Percentiles rank a stretch among this genome's conserved stretches.
phyloP scores from a whole-genome alignment of 2,888 invertebrate genomes.

The Rugalucina vietnamica region DNA sequence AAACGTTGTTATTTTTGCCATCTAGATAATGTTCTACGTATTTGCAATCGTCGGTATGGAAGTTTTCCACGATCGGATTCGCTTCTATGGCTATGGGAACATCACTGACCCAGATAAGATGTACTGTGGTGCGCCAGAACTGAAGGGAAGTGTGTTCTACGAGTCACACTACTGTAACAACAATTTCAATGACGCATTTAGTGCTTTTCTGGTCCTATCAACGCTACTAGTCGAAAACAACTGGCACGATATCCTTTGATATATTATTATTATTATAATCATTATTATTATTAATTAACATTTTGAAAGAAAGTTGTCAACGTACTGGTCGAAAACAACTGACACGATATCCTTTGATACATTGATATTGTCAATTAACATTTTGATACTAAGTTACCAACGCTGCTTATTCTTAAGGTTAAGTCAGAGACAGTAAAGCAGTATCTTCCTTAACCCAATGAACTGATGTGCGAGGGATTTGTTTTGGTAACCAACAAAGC shows the following conservation, averaged over 20 bases:
- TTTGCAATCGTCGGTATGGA: conserved; percentile 85
- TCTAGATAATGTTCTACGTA: conserved; percentile 84
- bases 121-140: conserved; percentile 79
- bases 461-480: conserved; percentile 79
- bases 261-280: no score
- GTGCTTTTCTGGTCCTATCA: conserved; percentile 83
- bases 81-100: conserved; percentile 71
- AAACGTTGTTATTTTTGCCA: no score
- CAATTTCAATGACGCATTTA: conserved; percentile 84
- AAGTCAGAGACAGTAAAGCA: no score
- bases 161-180: conserved; percentile 83
- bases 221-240: conserved; percentile 85
- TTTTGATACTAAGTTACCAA: no score
- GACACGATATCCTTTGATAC: conserved; percentile 84
- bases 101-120: conserved; percentile 24
- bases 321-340: conserved; percentile 85
- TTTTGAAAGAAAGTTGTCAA: no score
- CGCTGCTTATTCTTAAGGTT: no score
- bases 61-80: conserved; percentile 80
- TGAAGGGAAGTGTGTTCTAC: conserved; percentile 82
- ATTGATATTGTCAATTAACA: no score
- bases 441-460: neutral
- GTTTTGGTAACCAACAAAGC: conserved; percentile 82
- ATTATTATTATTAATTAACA: no score
- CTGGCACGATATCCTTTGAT: conserved; percentile 84